Evolutionary conservation across 2,113 vertebrate species (phyloP).

Genomic region (Oncorhynchus gorbuscha): DNA sequence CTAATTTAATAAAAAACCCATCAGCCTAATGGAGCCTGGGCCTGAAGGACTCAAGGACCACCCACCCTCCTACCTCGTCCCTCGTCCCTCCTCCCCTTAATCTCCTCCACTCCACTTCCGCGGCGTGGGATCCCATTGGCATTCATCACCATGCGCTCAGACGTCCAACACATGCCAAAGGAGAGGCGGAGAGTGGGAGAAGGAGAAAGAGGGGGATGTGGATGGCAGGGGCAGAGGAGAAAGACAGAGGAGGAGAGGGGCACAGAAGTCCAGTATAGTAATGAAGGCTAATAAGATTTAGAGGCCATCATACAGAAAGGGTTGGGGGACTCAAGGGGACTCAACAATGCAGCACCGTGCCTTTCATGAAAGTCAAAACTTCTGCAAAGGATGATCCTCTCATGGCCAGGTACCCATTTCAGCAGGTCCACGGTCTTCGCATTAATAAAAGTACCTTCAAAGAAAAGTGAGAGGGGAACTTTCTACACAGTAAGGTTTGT

Average conservation of each 20-base stretch:
- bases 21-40: conserved; percentile 75
- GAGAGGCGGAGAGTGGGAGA: neutral
- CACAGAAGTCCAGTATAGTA: neutral
- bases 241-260: conserved; percentile 1
- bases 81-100: neutral
- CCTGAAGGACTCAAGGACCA: conserved; percentile 54
- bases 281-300: conserved; percentile 33
- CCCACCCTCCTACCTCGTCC: conserved; percentile 12
- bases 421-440: no score
- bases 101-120: conserved; percentile 51
- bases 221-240: conserved; percentile 24
- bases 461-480: no score
- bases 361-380: no score
- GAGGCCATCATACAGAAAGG: no score
- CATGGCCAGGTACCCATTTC: no score
- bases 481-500: no score
- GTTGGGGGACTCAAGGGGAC: no score
- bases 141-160: conserved; percentile 60
- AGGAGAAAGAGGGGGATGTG: neutral
- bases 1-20: conserved; percentile 82
- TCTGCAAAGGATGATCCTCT: no score
- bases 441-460: no score
- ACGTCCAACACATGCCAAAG: conserved; percentile 47
- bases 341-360: no score
- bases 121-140: conserved; percentile 69